Conservation (phyloP, 2,888 invertebrate genomes). For the Lithophane semibrunnea region DNA sequence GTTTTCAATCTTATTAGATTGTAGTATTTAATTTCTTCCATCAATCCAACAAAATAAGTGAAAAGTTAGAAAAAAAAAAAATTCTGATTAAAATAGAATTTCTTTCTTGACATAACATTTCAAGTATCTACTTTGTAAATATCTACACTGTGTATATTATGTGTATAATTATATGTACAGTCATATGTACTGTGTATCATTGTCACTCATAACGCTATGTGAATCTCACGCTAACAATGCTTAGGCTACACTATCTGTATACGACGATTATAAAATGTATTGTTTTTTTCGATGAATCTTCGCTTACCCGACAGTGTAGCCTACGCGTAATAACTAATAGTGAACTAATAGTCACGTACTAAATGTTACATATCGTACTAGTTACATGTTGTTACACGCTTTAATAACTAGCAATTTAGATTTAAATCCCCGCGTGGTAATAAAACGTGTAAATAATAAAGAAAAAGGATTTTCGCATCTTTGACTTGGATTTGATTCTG, state of each 20-base stretch:
- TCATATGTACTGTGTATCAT: slow-evolving; percentile 65
- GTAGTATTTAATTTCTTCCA: background rate
- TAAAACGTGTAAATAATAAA: no score
- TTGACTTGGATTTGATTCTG: no score
- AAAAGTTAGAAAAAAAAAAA: background rate
- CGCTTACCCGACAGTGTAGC: slow-evolving; percentile 12
- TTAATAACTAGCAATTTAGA: slow-evolving; percentile 50
- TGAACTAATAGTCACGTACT: slow-evolving; percentile 59
- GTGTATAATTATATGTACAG: slow-evolving; percentile 50
- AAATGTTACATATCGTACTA: slow-evolving; percentile 52
- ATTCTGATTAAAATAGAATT: background rate
- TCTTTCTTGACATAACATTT: background rate
- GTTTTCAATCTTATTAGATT: background rate
- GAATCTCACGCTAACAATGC: slow-evolving; percentile 73
- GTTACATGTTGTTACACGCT: slow-evolving; percentile 56
- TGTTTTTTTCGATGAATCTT: background rate
- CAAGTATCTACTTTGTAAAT: slow-evolving; percentile 40
- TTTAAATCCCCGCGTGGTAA: background rate
- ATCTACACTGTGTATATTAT: slow-evolving; percentile 44
- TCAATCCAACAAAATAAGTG: background rate
- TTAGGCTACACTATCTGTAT: slow-evolving; percentile 18
- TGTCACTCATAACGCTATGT: slow-evolving; percentile 70
- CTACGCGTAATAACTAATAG: slow-evolving; percentile 51
- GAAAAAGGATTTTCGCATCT: no score
- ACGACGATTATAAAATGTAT: background rate